phyloP scores from a whole-genome alignment of 2,888 invertebrate species.

The Drosophila paramelanica region DNA sequence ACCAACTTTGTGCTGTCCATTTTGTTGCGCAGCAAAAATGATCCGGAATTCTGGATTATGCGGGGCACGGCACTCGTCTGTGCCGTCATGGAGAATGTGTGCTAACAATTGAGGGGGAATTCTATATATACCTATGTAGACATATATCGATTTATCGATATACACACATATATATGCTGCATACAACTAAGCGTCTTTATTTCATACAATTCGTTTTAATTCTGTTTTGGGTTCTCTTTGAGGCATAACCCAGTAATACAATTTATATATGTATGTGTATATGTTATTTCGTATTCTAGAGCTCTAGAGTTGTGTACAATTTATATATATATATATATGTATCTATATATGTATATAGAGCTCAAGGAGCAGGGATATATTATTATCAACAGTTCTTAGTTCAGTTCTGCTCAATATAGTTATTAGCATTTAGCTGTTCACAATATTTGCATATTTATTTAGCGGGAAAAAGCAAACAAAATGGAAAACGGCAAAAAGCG shows the following conservation, averaged over 20 bases:
- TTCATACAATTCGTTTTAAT: slow-evolving; percentile 52
- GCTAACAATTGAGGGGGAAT: slow-evolving; percentile 32
- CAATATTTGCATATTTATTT: slow-evolving; percentile 20
- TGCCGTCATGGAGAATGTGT: slow-evolving; percentile 89
- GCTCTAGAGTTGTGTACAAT: slow-evolving; percentile 35
- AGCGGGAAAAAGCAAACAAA: slow-evolving; percentile 8
- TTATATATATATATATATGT: not conserved
- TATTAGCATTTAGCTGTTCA: slow-evolving; percentile 24
- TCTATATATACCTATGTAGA: not conserved
- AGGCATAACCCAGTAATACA: slow-evolving; percentile 41
- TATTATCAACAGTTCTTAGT: slow-evolving; percentile 35
- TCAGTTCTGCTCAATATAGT: slow-evolving; percentile 47
- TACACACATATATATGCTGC: slow-evolving; percentile 29
- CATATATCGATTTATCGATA: not conserved
- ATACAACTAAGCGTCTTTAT: slow-evolving; percentile 59
- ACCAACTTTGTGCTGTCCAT: slow-evolving; percentile 95
- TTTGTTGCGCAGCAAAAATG: slow-evolving; percentile 88
- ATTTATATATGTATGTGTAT: slow-evolving; percentile 29
- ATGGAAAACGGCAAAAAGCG: slow-evolving; percentile 8
- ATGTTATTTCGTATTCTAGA: slow-evolving; percentile 22
- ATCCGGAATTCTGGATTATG: slow-evolving; percentile 93
- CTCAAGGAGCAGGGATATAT: slow-evolving; percentile 9
- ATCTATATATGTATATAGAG: slow-evolving; percentile 9
- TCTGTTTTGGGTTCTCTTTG: slow-evolving; percentile 31
- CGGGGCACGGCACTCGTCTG: slow-evolving; percentile 95